Conservation (phyloP, 2,113 vertebrate genomes). For the Hypocryptadius cinnamomeus region DNA sequence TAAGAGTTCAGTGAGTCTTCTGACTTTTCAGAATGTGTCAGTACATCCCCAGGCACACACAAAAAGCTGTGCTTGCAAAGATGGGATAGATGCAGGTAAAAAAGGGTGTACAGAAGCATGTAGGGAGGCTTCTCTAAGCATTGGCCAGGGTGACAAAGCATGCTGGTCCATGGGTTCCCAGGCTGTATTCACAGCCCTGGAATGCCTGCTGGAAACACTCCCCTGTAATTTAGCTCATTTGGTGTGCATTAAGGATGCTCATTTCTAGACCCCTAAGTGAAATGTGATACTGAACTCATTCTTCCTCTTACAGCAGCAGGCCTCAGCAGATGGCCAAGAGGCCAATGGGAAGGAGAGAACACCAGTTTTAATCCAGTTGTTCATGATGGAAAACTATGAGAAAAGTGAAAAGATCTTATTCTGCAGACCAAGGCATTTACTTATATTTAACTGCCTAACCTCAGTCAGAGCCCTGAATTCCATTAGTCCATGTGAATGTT, state of each 20-base stretch:
- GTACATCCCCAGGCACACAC: background rate
- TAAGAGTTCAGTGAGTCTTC: background rate
- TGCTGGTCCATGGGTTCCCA: background rate
- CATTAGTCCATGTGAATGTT: background rate
- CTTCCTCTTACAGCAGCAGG: background rate
- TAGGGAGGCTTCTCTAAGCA: background rate
- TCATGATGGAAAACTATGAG: background rate
- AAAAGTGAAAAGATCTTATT: background rate
- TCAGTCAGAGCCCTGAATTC: background rate
- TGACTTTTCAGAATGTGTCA: background rate
- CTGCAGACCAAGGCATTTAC: background rate
- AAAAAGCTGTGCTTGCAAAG: background rate
- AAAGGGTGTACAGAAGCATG: background rate
- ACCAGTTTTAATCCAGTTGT: background rate
- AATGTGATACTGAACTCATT: background rate
- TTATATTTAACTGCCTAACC: background rate
- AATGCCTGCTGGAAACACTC: background rate
- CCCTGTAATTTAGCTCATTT: slow-evolving; percentile 14
- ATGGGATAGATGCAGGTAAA: background rate
- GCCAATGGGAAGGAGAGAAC: background rate
- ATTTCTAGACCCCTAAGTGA: background rate
- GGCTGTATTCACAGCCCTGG: background rate
- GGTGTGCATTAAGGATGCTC: background rate
- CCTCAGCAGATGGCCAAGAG: background rate
- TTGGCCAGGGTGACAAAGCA: background rate